Base-by-base conservation (phyloP, 2,888 invertebrate genomes). In the Eudasyphora cyanicolor region DNA sequence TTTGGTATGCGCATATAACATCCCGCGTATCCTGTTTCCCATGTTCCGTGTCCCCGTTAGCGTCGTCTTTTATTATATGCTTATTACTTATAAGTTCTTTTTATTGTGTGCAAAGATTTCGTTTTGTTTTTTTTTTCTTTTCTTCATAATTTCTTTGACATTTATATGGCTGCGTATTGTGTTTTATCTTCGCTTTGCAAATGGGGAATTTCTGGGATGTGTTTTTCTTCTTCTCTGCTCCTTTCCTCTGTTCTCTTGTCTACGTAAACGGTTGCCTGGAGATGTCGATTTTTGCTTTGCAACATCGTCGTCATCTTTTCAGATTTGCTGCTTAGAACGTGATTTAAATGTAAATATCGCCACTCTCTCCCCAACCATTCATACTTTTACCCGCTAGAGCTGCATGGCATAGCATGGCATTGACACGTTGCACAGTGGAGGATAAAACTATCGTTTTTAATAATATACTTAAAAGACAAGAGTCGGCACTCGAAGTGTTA, bases 251-350 rank as follows among this genome's bases (percentile, higher is more conserved):
- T 14, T 32, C 35, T 54, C 21, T 57, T 27, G 27, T 17, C 38
- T 49, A 42, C 51, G 60, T 84, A 79, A 76, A 74, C 77, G 82
- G 82, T 85, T 80, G 82, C 71, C 82, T 80, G 64, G 82, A 38
- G 62, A 84, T 73, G 64, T 6, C 45, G 79, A 77, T 82, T 71
- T 84, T 49, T 73, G 49, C 45, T 42, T 73, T 78, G 49, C 17
- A 49, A 75, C 32, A 57, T 14, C 29, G 64, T 67, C 67, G 81
- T 82, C 19, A 62, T 57, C 75, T 76, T 81, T 76, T 57, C 81
- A 84, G 85, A 85, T 85, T 85, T 86, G 81, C 82, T 83, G 82
- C 84, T 86, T 85, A 83, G 49, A 60, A 82, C 67, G 35, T 67
- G 67, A 67, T 67, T 67, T 67, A 67, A 67, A 67, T 60, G 27